These are phyloP conservation scores for Lasioglossum leucozonium DNA, from an alignment of 2,888 invertebrate genomes.

Conservation along the genomic window DNA sequence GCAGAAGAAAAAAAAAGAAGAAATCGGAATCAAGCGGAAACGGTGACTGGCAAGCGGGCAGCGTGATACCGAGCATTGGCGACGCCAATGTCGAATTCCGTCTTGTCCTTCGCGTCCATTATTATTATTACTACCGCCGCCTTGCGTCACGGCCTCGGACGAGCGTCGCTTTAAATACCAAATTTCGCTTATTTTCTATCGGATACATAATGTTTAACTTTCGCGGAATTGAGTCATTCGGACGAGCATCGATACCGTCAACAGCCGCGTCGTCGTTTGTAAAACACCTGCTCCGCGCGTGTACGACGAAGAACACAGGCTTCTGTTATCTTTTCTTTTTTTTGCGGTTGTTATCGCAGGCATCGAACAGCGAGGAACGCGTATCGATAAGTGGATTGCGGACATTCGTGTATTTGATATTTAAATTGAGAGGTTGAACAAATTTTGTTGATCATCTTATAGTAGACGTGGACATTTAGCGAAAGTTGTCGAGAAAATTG, in stretches of 20 bases:
- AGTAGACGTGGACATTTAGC: no score
- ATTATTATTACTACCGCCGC: background rate
- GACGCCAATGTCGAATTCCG: slow-evolving; percentile 8
- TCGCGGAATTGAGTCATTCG: background rate
- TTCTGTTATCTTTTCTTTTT: background rate
- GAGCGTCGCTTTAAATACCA: background rate
- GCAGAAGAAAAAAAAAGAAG: background rate
- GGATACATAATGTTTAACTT: background rate
- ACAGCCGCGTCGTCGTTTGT: background rate
- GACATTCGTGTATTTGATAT: background rate
- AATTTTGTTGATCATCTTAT: no score
- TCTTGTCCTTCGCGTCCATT: background rate
- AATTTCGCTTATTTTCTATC: background rate
- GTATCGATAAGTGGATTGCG: background rate
- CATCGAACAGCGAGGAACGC: background rate
- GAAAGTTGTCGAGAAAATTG: background rate
- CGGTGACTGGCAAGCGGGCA: background rate
- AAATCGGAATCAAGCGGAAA: slow-evolving; percentile 1
- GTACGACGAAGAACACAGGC: background rate
- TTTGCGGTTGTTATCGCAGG: background rate
- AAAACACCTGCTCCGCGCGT: background rate
- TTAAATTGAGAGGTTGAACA: no score
- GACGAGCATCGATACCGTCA: background rate
- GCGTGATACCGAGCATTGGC: background rate
- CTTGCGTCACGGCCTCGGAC: background rate